Conservation (phyloP, 2,888 invertebrate genomes). For the Pristionchus mayeri region DNA sequence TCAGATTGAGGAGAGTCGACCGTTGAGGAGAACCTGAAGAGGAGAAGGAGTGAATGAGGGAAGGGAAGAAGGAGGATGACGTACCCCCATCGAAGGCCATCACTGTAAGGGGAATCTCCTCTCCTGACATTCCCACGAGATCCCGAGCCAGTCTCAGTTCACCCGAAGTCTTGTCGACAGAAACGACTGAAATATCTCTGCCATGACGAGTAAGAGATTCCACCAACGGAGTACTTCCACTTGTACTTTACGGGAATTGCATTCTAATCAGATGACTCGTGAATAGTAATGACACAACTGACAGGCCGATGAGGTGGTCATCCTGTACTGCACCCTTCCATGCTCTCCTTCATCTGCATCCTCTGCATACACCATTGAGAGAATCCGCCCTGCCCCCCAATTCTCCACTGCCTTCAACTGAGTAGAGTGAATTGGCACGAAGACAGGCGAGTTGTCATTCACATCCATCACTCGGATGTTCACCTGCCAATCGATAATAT, state of each 20-base stretch:
- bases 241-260: no score
- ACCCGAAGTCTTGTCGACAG: constrained; percentile 4
- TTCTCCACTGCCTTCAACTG: constrained; percentile 36
- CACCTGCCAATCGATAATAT: background rate
- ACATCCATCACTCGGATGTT: constrained; percentile 29
- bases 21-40: constrained; percentile 22
- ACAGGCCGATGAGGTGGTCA: background rate
- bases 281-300: no score
- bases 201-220: no score
- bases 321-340: background rate
- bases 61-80: background rate
- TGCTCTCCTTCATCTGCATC: constrained; percentile 40
- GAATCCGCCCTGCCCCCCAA: constrained; percentile 17
- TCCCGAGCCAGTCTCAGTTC: background rate
- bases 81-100: constrained; percentile 28
- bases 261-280: no score
- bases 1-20: background rate
- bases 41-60: background rate
- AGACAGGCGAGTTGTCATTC: constrained; percentile 40
- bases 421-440: background rate
- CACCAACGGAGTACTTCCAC: no score
- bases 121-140: constrained; percentile 3
- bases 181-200: constrained; percentile 1
- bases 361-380: background rate
- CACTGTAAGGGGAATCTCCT: background rate